Conservation (phyloP, 2,113 vertebrate genomes). For the Melanerpes aurifrons region DNA sequence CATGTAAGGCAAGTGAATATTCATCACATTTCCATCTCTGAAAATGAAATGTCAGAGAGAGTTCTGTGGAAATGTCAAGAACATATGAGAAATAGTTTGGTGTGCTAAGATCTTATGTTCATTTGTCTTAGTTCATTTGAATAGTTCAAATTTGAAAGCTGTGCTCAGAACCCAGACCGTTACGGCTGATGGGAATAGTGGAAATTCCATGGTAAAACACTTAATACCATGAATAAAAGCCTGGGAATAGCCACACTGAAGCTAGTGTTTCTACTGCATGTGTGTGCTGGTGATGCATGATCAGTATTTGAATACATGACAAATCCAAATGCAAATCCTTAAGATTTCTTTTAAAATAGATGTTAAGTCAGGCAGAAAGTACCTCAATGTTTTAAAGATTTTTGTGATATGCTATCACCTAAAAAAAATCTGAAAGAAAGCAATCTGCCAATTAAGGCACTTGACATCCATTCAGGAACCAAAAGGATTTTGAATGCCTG, state of each 20-base stretch:
- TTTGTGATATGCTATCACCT: background rate
- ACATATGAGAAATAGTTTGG: background rate
- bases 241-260: background rate
- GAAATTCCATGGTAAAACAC: background rate
- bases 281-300: background rate
- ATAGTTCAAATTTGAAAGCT: background rate
- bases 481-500: background rate
- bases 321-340: background rate
- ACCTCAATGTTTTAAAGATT: background rate
- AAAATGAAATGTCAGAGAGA: background rate
- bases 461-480: background rate
- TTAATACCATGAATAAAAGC: background rate
- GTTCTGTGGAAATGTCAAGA: slow-evolving; percentile 24
- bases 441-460: background rate
- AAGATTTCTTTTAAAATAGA: background rate
- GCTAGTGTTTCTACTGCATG: background rate
- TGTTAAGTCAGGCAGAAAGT: background rate
- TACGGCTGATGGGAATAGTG: background rate
- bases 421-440: background rate
- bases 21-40: background rate
- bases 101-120: background rate
- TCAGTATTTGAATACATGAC: background rate
- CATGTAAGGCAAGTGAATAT: background rate
- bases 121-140: background rate
- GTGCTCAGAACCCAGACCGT: background rate